Conservation (phyloP, 2,888 invertebrate species). For the Ichneumon xanthorius region DNA sequence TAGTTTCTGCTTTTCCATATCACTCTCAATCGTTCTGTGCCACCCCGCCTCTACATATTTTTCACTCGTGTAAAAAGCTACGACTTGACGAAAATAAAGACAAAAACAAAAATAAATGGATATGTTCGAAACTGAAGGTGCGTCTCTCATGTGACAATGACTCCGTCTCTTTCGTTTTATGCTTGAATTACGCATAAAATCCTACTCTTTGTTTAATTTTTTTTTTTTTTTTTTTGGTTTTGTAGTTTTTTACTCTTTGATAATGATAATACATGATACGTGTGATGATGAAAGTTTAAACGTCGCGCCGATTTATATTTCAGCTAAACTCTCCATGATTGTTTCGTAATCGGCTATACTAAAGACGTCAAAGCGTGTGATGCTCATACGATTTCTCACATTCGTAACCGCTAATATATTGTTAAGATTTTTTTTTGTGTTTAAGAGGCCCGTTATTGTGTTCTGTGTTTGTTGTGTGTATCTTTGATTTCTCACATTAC, state of each 20-base stretch:
- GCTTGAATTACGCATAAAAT: not conserved
- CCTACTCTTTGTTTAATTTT: not conserved
- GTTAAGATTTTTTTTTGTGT: conserved; percentile 54
- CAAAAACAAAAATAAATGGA: conserved; percentile 44
- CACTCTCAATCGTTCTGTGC: not conserved
- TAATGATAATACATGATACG: conserved; percentile 65
- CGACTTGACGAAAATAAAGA: conserved; percentile 55
- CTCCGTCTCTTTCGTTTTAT: not conserved
- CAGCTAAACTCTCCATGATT: conserved; percentile 58
- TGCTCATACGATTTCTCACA: conserved; percentile 64
- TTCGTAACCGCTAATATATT: conserved; percentile 61
- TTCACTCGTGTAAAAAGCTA: conserved; percentile 70
- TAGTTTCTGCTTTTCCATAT: conserved; percentile 3
- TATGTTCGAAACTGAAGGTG: conserved; percentile 57
- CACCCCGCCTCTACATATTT: not conserved
- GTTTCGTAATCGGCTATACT: conserved; percentile 60
- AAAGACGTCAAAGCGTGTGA: conserved; percentile 72
- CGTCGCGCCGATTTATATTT: conserved; percentile 55
- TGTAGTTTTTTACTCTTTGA: conserved; percentile 30
- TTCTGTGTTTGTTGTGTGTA: conserved; percentile 36
- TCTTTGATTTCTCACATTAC: conserved; percentile 9
- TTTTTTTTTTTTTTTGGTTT: not conserved
- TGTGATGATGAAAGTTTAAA: conserved; percentile 60
- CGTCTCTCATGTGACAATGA: conserved; percentile 54
- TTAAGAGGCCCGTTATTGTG: conserved; percentile 73